A percentile compares a stretch with the other conserved stretches of the same genome.
These are phyloP conservation scores for Thamnophis elegans DNA, from an alignment of 2,797 vertebrate genomes.

Conservation along the genomic window DNA sequence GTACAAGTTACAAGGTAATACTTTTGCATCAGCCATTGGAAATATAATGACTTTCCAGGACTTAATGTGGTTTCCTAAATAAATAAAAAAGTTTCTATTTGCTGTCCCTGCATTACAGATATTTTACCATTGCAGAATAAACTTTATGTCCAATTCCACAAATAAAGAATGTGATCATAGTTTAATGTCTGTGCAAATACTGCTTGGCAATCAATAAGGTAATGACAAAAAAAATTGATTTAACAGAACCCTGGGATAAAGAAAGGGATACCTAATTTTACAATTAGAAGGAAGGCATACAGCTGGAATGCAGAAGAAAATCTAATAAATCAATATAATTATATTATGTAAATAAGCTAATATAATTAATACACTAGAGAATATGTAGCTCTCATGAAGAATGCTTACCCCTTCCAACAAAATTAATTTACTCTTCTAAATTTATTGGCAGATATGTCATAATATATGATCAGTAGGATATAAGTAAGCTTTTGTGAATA, in stretches of 20 bases:
- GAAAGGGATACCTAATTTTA: constrained; percentile 53
- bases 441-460: constrained; percentile 4
- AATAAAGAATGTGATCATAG: constrained; percentile 66
- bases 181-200: constrained; percentile 69
- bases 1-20: constrained; percentile 34
- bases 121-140: constrained; percentile 59
- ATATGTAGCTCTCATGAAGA: constrained; percentile 35
- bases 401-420: constrained; percentile 40
- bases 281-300: constrained; percentile 43
- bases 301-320: constrained; percentile 50
- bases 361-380: constrained; percentile 51
- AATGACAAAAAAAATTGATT: constrained; percentile 67
- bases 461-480: not conserved
- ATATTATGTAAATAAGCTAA: constrained; percentile 59
- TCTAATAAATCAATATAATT: constrained; percentile 67
- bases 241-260: constrained; percentile 60
- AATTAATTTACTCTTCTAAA: constrained; percentile 14
- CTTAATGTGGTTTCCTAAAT: constrained; percentile 61
- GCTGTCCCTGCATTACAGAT: constrained; percentile 52
- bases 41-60: constrained; percentile 55
- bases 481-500: not conserved
- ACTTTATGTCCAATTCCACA: constrained; percentile 64
- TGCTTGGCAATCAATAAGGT: constrained; percentile 69
- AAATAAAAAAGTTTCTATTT: constrained; percentile 67
- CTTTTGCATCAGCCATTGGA: constrained; percentile 53